A percentile compares a stretch with the other conserved stretches of the same genome.
Evolutionary conservation across 2,113 vertebrate species (phyloP).

Genomic region (Pelodiscus sinensis): DNA sequence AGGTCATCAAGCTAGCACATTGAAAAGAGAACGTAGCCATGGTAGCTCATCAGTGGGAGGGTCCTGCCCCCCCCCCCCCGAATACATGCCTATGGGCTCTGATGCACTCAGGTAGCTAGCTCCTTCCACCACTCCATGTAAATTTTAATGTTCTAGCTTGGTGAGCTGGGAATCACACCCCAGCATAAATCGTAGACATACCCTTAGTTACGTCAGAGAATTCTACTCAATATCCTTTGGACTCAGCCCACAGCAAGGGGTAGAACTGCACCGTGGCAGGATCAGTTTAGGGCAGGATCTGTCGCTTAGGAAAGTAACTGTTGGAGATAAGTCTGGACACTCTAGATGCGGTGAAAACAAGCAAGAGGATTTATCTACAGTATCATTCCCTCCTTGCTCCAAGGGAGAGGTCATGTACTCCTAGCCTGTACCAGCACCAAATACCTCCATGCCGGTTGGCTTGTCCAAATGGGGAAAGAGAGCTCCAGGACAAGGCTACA

Average conservation of each 20-base stretch:
- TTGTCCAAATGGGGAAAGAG: fast-evolving
- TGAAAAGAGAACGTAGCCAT: not conserved
- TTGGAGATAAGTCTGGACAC: too few species aligned
- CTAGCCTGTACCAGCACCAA: not conserved
- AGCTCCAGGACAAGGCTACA: not conserved
- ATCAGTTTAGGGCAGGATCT: fast-evolving
- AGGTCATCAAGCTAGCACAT: not conserved
- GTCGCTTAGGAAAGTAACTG: not conserved
- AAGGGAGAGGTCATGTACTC: not conserved
- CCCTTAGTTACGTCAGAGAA: not conserved
- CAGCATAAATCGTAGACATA: not conserved
- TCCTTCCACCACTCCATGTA: not conserved
- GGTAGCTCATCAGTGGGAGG: not conserved
- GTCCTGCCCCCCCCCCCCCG: not conserved
- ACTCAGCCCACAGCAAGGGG: not conserved
- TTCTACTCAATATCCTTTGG: too few species aligned
- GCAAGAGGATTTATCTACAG: too few species aligned
- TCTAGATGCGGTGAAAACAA: too few species aligned
- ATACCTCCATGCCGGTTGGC: not conserved
- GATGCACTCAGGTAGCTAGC: not conserved
- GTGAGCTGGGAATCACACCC: not conserved
- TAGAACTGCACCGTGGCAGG: fast-evolving
- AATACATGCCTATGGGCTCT: not conserved
- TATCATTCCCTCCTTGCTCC: not conserved
- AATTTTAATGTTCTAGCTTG: not conserved